Evolutionary conservation across 2,797 vertebrate genomes (phyloP).

Genomic region (Nannoperca australis): DNA sequence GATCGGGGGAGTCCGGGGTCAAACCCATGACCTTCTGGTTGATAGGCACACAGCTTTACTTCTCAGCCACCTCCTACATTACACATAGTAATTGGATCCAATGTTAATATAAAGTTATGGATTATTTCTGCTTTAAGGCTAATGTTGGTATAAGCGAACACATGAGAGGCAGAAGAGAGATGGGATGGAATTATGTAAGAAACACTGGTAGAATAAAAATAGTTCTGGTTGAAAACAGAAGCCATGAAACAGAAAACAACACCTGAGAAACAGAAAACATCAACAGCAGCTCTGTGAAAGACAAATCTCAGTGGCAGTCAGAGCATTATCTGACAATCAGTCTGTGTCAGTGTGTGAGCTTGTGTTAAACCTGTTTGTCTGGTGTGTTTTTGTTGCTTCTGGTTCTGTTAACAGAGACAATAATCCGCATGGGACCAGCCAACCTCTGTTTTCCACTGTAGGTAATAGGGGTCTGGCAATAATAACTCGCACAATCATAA

Average conservation of each 20-base stretch:
- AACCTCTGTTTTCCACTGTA: slow-evolving; percentile 40
- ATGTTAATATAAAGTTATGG: background rate
- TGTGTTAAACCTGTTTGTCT: slow-evolving; percentile 68
- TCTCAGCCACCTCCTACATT: background rate
- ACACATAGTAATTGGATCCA: background rate
- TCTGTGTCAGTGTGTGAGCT: slow-evolving; percentile 32
- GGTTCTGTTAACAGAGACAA: slow-evolving; percentile 53
- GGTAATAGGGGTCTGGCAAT: slow-evolving; percentile 14
- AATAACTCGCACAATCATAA: slow-evolving; percentile 25
- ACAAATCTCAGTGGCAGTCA: slow-evolving; percentile 30
- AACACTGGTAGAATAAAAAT: background rate
- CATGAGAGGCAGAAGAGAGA: background rate
- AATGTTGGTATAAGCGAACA: no score
- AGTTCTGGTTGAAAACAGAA: background rate
- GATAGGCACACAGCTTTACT: no score
- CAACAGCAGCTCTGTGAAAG: slow-evolving; percentile 15
- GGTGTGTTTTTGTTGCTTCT: slow-evolving; percentile 40
- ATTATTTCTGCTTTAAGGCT: background rate
- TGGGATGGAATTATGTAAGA: background rate
- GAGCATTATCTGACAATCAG: slow-evolving; percentile 61
- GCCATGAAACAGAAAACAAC: slow-evolving; percentile 18
- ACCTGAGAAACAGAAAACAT: slow-evolving; percentile 38
- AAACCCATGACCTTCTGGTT: no score
- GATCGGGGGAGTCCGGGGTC: no score
- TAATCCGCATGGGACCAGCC: slow-evolving; percentile 42